Evolutionary conservation across 2,113 vertebrate species (phyloP).

Genomic region (Xiphorhynchus elegans): DNA sequence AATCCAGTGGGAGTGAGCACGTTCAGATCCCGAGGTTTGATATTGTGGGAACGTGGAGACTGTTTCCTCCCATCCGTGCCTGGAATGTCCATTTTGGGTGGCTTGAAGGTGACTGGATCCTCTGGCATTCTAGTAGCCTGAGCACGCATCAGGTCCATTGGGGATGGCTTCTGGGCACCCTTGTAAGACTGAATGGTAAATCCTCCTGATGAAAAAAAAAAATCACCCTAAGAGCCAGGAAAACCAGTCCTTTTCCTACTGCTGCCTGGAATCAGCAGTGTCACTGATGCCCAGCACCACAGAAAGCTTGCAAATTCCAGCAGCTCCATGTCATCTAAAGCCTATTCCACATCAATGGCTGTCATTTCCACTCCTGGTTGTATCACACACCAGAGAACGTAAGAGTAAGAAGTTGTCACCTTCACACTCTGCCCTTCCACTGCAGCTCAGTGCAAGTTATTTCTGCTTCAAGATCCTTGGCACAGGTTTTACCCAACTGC

Average conservation of each 20-base stretch:
- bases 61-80: constrained; percentile 76
- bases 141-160: constrained; percentile 88
- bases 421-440: background rate
- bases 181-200: constrained; percentile 88
- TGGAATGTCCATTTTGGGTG: constrained; percentile 86
- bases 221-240: background rate
- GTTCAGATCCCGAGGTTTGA: constrained; percentile 89
- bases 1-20: constrained; percentile 91
- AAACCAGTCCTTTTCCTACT: background rate
- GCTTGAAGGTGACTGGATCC: constrained; percentile 79
- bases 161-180: constrained; percentile 87
- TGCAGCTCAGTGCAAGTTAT: background rate
- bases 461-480: background rate
- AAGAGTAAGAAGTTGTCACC: background rate
- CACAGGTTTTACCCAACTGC: background rate
- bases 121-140: constrained; percentile 83
- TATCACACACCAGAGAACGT: background rate
- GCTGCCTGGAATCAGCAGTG: background rate
- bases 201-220: constrained; percentile 65
- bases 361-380: background rate
- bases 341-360: background rate
- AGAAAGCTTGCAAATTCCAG: background rate
- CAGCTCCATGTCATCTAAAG: background rate
- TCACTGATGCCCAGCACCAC: background rate
- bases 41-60: constrained; percentile 81